Base-by-base conservation (phyloP, 2,888 invertebrate species). In the Napeogenes inachia region DNA sequence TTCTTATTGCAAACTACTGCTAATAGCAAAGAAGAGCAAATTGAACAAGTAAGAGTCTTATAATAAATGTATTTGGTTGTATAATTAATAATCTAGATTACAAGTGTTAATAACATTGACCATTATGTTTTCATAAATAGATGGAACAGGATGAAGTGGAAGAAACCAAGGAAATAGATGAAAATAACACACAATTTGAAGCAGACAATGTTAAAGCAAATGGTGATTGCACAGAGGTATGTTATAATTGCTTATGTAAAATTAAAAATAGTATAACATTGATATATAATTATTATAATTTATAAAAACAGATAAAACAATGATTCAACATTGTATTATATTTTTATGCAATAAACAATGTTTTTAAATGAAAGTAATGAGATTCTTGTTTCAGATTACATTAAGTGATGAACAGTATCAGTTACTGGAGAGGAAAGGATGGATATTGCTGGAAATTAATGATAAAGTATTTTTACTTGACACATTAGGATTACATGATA, bases 321-420 rank as follows among this genome's bases (percentile, higher is more conserved):
- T 21, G 21, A 21, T 21, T 21, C 21, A 21, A 21, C 21, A 21
- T 21, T 21, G 35, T 35, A 35, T 33, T 61, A 45, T 64, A 50
- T 32, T 62, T 64, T 68, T 54, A 30, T 46, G 13, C 30, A 46
- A 42, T 13, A 8, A 38, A 8, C 12, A 8, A 53, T 68, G 35
- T 65, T 76, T 46, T 33, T 10, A 45, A 59, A 30, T 45, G 12
- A 21, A 13, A 45, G 30, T 59, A 46, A 55, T 32, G 3, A 10
- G 13, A 13, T 57, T 32, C 56, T 32, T n/a, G 56, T 73, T 72
- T 50, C 68, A 83, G 89, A 85, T 90, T 69, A 88, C 86, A 38
- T 70, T 90, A 63, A 84, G 75, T 67, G 85, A 89, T 73, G 84
- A 84, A 50, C 89, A 89, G 62, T 89, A 85, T 70, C 79, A 80